Base-by-base conservation (phyloP, 64 coral and sea anemone species). In the Pachyseris speciosa region DNA sequence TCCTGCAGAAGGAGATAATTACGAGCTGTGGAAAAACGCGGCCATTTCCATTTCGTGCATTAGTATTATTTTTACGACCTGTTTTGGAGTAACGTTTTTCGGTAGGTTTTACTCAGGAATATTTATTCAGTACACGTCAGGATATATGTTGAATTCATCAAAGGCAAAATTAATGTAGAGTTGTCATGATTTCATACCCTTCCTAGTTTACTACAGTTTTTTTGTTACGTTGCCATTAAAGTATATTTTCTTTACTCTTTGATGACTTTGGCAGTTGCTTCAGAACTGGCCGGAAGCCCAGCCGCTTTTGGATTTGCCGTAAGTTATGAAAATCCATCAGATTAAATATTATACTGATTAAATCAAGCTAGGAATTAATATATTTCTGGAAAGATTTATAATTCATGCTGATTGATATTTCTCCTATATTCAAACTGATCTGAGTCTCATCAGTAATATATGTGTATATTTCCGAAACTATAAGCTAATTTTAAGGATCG, bases 281-380 rank as follows among this genome's bases (percentile, higher is more conserved):
- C 89, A 33, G 53, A 84, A 63, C 19, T 84, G 45, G 55, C 79
- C 24, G 52, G 64, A 34, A 92, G 89, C 37, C 69, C 89, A 1
- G 79, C 89, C 39, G 89, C 89, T 8, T 92, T 92, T 72, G 89
- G 89, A 31, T 92, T 92, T 37, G 78, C 89, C 20, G 89, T 92
- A 83, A 85, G 89, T 71, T 4, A 68, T 73, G 1, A 26, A 33
- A 22, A 17, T 70, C 22, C 53, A 20, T 47, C 0, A 12, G 2
- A 33, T 34, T 78, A 25, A 15, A 17, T 31, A 15, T 53, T 3
- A 53, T 20, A 24, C 1, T 28, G 9, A 6, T 16, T 22, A 72
- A 0, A 7, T 38, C n/a, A n/a, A n/a, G n/a, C n/a, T n/a, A n/a
- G n/a, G n/a, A n/a, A n/a, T n/a, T n/a, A n/a, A n/a, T n/a, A n/a